A percentile compares a stretch with the other conserved stretches of the same genome.
Evolutionary conservation across 2,888 invertebrate species (phyloP).

Genomic region (Nyleta sp.): DNA sequence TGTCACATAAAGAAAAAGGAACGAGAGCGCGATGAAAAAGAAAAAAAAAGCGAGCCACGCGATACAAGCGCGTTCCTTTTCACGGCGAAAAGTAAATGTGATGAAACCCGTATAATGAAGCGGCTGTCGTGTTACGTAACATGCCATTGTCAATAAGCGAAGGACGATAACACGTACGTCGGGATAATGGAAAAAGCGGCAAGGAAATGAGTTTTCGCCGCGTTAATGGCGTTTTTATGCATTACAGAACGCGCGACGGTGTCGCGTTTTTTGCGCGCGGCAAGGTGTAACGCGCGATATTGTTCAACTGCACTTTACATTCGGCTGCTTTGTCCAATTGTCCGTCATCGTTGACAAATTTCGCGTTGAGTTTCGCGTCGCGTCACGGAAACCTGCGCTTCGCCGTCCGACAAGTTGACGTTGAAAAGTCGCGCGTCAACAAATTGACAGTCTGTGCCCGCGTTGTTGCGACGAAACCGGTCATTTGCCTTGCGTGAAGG

Average conservation of each 20-base stretch:
- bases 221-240: constrained; percentile 61
- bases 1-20: constrained; percentile 55
- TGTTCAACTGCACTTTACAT: constrained; percentile 48
- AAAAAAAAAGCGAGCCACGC: too few relatives aligned
- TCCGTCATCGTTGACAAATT: constrained; percentile 42
- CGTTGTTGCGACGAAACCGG: too few relatives aligned
- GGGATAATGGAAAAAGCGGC: constrained; percentile 56
- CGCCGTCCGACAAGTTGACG: too few relatives aligned
- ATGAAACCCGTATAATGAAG: constrained; percentile 56
- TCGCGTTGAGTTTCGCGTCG: background rate
- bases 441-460: too few relatives aligned
- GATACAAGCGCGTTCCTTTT: constrained; percentile 56
- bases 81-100: constrained; percentile 61
- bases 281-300: constrained; percentile 23
- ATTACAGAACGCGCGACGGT: constrained; percentile 35
- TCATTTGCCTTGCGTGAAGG: too few relatives aligned
- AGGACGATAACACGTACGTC: constrained; percentile 59
- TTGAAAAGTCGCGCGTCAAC: too few relatives aligned
- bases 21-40: constrained; percentile 46
- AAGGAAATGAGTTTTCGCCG: constrained; percentile 60
- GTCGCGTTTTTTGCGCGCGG: constrained; percentile 33
- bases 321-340: constrained; percentile 34
- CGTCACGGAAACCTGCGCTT: background rate
- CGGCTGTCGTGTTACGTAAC: constrained; percentile 63
- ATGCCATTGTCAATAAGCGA: constrained; percentile 65